Conservation (phyloP, 2,888 invertebrate genomes). For the Drosophila siamana region DNA sequence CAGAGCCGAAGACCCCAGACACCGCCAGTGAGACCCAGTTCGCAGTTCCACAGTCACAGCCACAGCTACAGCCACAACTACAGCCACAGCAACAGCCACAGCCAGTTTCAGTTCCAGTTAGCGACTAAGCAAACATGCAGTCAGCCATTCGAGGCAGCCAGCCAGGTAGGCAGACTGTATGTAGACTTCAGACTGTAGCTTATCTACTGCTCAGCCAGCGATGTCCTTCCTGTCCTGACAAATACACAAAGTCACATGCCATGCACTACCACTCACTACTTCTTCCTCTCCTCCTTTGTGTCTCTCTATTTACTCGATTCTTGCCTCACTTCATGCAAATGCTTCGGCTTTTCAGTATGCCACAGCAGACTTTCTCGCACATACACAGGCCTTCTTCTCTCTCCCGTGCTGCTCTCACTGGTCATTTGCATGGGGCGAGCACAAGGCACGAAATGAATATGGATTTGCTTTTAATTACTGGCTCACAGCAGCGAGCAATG, state of each 20-base stretch:
- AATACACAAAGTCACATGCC: constrained; percentile 49
- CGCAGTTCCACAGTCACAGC: no score
- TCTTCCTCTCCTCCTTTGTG: neutral
- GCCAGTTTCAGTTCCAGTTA: constrained; percentile 34
- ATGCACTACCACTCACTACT: constrained; percentile 21
- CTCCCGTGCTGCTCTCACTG: neutral
- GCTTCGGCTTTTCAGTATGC: constrained; percentile 9
- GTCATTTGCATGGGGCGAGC: constrained; percentile 6
- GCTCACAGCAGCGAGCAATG: constrained; percentile 27
- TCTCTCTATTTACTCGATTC: constrained; percentile 6
- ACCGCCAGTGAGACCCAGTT: constrained; percentile 22
- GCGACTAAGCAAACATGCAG: constrained; percentile 61
- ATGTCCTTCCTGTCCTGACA: constrained; percentile 54
- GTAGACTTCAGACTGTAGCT: constrained; percentile 20
- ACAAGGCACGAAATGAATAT: constrained; percentile 70
- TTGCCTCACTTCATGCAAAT: neutral
- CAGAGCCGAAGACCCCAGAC: constrained; percentile 24
- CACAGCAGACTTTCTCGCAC: constrained; percentile 45
- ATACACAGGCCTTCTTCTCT: neutral
- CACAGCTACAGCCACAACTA: no score
- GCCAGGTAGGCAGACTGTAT: constrained; percentile 24
- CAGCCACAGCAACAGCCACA: no score
- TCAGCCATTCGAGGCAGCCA: constrained; percentile 15
- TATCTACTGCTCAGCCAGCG: constrained; percentile 37
- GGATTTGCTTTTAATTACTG: constrained; percentile 78